Conservation (phyloP, 2,797 vertebrate species). For the Vireo griseus region DNA sequence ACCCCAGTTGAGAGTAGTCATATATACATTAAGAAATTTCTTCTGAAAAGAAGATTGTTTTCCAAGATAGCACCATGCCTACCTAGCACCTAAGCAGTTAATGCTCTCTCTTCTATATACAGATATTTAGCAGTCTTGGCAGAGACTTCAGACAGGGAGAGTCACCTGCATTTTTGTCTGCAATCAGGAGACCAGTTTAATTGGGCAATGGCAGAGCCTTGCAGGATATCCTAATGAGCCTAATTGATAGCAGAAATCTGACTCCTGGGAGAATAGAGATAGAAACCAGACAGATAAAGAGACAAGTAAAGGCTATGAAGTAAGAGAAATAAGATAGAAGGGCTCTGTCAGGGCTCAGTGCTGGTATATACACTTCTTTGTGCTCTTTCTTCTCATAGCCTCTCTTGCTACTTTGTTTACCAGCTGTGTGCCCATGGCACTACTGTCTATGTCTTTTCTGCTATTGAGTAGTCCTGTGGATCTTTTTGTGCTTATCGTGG, state of each 20-base stretch:
- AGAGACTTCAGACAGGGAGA: not conserved
- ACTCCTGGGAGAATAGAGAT: not conserved
- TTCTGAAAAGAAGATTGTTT: not conserved
- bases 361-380: not conserved
- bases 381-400: not conserved
- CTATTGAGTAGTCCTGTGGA: not conserved
- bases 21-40: not conserved
- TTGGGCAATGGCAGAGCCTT: not conserved
- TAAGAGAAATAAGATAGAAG: not conserved
- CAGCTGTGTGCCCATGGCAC: not conserved
- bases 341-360: not conserved
- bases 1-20: not conserved
- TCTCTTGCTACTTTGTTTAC: not conserved
- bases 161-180: conserved; percentile 5
- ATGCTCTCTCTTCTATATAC: not conserved
- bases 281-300: not conserved
- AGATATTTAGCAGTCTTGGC: not conserved
- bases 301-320: not conserved
- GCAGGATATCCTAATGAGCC: conserved; percentile 20
- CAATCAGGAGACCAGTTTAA: conserved; percentile 9
- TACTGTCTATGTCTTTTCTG: not conserved
- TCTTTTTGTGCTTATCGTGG: not conserved
- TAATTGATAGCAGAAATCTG: not conserved
- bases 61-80: not conserved
- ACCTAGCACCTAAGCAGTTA: not conserved